phyloP scores from a whole-genome alignment of 2,888 invertebrate species.

The Eurytoma adleriae region DNA sequence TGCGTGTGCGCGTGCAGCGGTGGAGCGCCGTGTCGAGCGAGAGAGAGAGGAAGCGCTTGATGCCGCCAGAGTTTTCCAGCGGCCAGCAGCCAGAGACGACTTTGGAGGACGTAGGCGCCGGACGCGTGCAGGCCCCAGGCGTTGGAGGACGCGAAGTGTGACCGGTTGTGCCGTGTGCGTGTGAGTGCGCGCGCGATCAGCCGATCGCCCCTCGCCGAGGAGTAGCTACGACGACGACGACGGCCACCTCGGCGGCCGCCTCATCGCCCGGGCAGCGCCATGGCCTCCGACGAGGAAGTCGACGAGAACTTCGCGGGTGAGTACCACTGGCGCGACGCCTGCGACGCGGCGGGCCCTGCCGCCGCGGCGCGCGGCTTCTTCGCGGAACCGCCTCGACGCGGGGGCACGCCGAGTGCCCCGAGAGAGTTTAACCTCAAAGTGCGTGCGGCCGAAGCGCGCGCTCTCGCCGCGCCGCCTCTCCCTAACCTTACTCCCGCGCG shows the following conservation, averaged over 20 bases:
- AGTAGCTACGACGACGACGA: constrained; percentile 9
- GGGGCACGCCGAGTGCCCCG: constrained; percentile 29
- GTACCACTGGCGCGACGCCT: constrained; percentile 66
- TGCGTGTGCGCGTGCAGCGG: background rate
- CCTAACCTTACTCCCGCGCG: constrained; percentile 38
- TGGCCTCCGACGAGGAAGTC: constrained; percentile 93
- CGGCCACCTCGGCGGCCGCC: constrained; percentile 24
- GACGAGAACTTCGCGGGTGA: constrained; percentile 92
- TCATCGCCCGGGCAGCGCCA: constrained; percentile 69
- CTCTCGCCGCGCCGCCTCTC: constrained; percentile 24
- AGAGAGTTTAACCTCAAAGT: constrained; percentile 46
- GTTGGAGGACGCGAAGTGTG: constrained; percentile 6
- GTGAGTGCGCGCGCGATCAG: background rate
- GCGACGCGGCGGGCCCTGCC: background rate
- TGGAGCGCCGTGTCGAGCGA: background rate
- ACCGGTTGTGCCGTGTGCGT: constrained; percentile 20
- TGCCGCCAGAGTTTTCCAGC: constrained; percentile 32
- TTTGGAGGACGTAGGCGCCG: background rate
- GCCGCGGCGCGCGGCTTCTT: background rate
- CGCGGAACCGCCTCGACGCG: too few relatives aligned
- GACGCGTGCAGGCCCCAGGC: background rate
- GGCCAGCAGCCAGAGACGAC: constrained; percentile 14
- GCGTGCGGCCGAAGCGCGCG: background rate
- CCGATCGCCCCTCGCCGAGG: background rate
- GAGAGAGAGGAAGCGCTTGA: constrained; percentile 14